These are phyloP conservation scores for Camptogramma bilineatum DNA, from an alignment of 2,888 invertebrate genomes.

Conservation along the genomic window DNA sequence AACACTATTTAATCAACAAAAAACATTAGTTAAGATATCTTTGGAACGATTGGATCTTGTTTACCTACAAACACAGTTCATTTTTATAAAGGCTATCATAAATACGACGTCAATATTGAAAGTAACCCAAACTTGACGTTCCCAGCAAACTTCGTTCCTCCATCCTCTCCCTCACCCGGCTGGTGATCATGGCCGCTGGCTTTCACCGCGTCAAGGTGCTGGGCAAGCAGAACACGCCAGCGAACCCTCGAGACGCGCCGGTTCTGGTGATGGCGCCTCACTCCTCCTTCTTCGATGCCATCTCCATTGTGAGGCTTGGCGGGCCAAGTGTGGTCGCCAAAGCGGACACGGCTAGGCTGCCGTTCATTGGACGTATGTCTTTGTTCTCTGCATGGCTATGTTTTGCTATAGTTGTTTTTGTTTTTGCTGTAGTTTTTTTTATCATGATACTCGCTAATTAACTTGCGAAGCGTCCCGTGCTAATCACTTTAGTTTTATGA, in stretches of 20 bases:
- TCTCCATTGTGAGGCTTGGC: constrained; percentile 92
- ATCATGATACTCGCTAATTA: too few relatives aligned
- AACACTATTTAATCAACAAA: not conserved
- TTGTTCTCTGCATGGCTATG: constrained; percentile 32
- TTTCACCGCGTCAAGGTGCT: constrained; percentile 92
- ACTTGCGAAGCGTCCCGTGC: constrained; percentile 4
- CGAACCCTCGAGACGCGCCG: constrained; percentile 89
- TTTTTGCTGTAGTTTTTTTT: constrained; percentile 9
- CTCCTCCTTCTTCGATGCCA: constrained; percentile 95
- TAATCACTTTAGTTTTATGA: too few relatives aligned
- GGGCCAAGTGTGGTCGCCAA: constrained; percentile 96
- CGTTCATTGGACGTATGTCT: constrained; percentile 95
- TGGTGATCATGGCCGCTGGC: constrained; percentile 92
- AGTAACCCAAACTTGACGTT: constrained; percentile 39
- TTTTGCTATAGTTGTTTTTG: constrained; percentile 19
- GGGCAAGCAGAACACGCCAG: constrained; percentile 86
- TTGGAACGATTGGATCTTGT: too few relatives aligned
- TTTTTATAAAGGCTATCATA: too few relatives aligned
- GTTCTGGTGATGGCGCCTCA: constrained; percentile 95
- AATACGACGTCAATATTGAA: not conserved
- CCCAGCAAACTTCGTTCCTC: constrained; percentile 87
- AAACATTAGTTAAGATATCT: not conserved
- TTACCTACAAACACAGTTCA: too few relatives aligned
- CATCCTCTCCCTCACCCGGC: constrained; percentile 89
- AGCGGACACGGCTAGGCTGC: constrained; percentile 92